phyloP scores from a whole-genome alignment of 1,140 invertebrate species.

The Lasioglossum baleicum region DNA sequence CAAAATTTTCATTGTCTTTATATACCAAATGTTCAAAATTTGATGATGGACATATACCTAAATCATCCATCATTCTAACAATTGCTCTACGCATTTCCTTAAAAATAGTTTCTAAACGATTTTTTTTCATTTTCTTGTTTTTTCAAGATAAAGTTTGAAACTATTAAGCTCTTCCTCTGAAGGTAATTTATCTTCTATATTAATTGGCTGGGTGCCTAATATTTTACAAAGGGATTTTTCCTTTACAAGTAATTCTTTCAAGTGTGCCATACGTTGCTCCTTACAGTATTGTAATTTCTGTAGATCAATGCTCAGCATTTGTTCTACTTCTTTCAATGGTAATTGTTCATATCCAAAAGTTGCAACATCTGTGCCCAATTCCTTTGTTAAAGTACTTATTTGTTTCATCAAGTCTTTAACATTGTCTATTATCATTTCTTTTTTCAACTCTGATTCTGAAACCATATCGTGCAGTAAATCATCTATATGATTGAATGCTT shows the following conservation, averaged over 20 bases:
- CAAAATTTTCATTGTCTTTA: conserved; percentile 80
- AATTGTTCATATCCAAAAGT: conserved; percentile 61
- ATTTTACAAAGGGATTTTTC: conserved; percentile 64
- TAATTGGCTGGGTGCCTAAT: conserved; percentile 58
- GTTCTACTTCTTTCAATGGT: conserved; percentile 64
- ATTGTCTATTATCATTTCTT: conserved; percentile 55
- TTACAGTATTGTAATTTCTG: conserved; percentile 63
- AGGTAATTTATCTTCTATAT: conserved; percentile 70
- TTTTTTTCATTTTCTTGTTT: conserved; percentile 80
- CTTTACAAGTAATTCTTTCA: conserved; percentile 64
- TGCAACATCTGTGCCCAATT: conserved; percentile 61
- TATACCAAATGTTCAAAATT: conserved; percentile 81
- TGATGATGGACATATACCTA: conserved; percentile 79
- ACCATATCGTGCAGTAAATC: conserved; percentile 71
- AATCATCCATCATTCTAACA: conserved; percentile 81
- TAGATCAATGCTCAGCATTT: conserved; percentile 61
- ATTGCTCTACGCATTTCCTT: conserved; percentile 80
- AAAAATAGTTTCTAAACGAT: conserved; percentile 80
- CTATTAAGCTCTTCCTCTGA: conserved; percentile 79
- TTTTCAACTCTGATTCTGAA: conserved; percentile 63
- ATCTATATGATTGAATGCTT: conserved; percentile 54
- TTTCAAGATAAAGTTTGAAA: conserved; percentile 79
- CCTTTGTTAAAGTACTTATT: conserved; percentile 57
- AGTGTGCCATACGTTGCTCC: conserved; percentile 63
- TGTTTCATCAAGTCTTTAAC: conserved; percentile 63